Evolutionary conservation across 1,140 invertebrate genomes (phyloP).

Genomic region (Neelides sp.): DNA sequence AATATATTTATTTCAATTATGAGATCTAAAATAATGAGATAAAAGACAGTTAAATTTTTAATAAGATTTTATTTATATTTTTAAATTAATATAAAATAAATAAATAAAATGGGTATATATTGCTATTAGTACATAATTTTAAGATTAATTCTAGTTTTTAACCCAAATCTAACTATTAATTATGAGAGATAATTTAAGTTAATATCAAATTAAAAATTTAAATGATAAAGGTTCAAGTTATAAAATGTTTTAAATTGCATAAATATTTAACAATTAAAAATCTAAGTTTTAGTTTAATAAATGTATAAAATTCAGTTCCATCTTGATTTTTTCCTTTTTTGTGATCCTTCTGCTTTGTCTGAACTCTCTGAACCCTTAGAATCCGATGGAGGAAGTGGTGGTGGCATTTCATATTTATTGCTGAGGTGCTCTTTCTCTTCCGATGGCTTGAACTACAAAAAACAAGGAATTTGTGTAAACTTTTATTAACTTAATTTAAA

Average conservation of each 20-base stretch:
- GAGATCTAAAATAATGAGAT: too few species aligned
- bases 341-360: background rate
- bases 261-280: background rate
- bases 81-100: too few species aligned
- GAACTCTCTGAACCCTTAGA: background rate
- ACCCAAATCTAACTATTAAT: too few species aligned
- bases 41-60: too few species aligned
- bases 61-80: too few species aligned
- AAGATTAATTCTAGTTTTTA: too few species aligned
- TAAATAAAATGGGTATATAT: too few species aligned
- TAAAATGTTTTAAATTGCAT: background rate
- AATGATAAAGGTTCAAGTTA: background rate
- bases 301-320: constrained; percentile 20
- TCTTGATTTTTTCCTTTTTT: constrained; percentile 19
- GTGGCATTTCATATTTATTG: constrained; percentile 5
- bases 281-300: too few species aligned
- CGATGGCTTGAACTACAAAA: constrained; percentile 17
- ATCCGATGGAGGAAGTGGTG: constrained; percentile 12
- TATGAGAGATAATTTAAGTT: too few species aligned
- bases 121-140: too few species aligned
- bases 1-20: too few species aligned
- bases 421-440: constrained; percentile 9
- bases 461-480: constrained; percentile 2
- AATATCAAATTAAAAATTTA: too few species aligned
- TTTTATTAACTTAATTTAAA: background rate